Percentiles rank a stretch among this genome's conserved stretches.
Evolutionary conservation across 2,113 vertebrate genomes (phyloP).

Genomic region (Rousettus leschenaultii): DNA sequence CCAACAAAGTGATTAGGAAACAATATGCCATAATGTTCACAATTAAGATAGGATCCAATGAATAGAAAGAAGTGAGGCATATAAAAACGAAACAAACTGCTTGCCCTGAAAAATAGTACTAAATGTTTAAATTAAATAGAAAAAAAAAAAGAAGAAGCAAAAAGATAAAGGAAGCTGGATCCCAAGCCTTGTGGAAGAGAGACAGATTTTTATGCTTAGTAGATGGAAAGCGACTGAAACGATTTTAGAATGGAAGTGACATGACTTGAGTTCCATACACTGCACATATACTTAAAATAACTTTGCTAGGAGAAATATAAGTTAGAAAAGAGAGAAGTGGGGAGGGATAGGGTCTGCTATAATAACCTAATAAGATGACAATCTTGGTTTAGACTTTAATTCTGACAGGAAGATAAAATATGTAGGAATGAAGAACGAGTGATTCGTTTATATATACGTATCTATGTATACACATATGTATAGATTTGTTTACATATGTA

Average conservation of each 20-base stretch:
- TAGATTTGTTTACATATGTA: no score
- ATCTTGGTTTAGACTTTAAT: background rate
- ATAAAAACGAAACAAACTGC: background rate
- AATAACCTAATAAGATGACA: background rate
- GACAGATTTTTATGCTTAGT: background rate
- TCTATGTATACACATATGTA: no score
- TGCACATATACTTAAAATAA: no score
- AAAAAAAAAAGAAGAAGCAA: background rate
- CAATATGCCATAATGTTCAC: background rate
- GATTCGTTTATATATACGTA: no score
- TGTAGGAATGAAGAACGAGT: background rate
- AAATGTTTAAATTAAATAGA: background rate
- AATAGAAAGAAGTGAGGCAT: accelerated
- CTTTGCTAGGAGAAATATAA: background rate
- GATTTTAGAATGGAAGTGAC: background rate
- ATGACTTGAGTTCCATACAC: background rate
- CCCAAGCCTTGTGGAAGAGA: accelerated
- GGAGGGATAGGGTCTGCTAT: background rate
- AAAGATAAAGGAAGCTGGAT: background rate
- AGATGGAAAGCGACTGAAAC: background rate
- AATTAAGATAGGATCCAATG: background rate
- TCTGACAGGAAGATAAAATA: background rate
- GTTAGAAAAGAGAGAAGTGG: background rate
- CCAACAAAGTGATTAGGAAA: background rate
- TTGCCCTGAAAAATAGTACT: background rate